Evolutionary conservation across 2,113 vertebrate genomes (phyloP).

Genomic region (Sylvietta virens): DNA sequence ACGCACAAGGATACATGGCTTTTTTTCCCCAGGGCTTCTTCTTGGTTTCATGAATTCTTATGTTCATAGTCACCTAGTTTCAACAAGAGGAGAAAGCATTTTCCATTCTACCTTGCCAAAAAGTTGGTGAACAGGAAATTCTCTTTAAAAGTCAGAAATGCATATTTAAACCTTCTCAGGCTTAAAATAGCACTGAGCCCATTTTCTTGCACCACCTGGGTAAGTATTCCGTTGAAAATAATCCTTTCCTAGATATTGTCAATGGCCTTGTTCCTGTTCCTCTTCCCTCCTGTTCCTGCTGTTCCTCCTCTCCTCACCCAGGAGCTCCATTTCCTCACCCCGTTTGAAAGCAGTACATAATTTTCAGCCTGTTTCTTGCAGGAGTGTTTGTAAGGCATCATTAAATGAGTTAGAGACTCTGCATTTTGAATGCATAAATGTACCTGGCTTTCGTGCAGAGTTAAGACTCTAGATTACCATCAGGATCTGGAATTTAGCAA

Average conservation of each 20-base stretch:
- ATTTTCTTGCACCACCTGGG: background rate
- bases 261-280: background rate
- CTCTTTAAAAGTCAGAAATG: background rate
- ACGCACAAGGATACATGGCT: background rate
- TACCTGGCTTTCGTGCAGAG: rapidly evolving
- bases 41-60: background rate
- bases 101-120: background rate
- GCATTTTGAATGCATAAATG: background rate
- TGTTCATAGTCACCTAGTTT: background rate
- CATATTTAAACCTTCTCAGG: background rate
- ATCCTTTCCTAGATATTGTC: background rate
- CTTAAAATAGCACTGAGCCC: background rate
- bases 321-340: background rate
- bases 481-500: background rate
- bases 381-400: background rate
- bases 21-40: background rate
- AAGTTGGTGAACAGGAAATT: background rate
- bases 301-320: background rate
- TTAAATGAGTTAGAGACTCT: background rate
- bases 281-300: background rate
- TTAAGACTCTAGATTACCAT: background rate
- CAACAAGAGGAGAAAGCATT: background rate
- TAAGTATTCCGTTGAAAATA: background rate
- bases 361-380: background rate
- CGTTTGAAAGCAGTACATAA: background rate